These are phyloP conservation scores for Pleuronectes platessa DNA, from an alignment of 2,113 vertebrate genomes.

Conservation along the genomic window DNA sequence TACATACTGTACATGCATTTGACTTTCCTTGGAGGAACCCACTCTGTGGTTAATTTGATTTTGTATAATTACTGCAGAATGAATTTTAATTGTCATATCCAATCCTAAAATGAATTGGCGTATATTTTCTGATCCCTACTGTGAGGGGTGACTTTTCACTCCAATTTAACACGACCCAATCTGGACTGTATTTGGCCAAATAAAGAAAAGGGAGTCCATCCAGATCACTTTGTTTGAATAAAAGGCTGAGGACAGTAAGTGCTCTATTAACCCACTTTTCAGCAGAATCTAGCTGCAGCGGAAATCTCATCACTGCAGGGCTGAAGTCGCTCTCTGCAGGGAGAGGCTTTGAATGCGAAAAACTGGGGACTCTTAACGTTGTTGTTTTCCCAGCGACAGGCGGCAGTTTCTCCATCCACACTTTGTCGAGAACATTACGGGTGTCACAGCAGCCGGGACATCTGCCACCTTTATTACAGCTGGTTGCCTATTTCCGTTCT, in stretches of 20 bases:
- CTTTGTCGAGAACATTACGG: slow-evolving; percentile 23
- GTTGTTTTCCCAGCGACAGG: slow-evolving; percentile 19
- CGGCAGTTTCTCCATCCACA: slow-evolving; percentile 14
- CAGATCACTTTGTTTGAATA: slow-evolving; percentile 52
- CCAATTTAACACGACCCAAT: slow-evolving; percentile 31
- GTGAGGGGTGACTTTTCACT: slow-evolving; percentile 55
- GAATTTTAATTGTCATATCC: slow-evolving; percentile 76
- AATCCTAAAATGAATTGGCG: slow-evolving; percentile 65
- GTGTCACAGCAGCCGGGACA: slow-evolving; percentile 41
- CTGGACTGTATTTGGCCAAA: slow-evolving; percentile 43
- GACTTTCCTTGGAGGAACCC: slow-evolving; percentile 65
- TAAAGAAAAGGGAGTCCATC: slow-evolving; percentile 53
- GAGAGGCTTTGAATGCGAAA: slow-evolving; percentile 31
- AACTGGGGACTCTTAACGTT: not conserved
- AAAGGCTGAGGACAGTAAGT: slow-evolving; percentile 47
- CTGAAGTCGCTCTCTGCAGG: not conserved
- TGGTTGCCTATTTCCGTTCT: slow-evolving; percentile 44
- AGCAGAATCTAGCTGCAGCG: slow-evolving; percentile 27
- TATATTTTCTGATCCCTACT: slow-evolving; percentile 29
- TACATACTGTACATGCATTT: slow-evolving; percentile 68
- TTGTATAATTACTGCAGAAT: slow-evolving; percentile 77
- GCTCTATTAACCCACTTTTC: slow-evolving; percentile 61
- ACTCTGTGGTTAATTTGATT: slow-evolving; percentile 76
- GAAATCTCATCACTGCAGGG: slow-evolving; percentile 21
- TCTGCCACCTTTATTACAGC: slow-evolving; percentile 50